phyloP scores from a whole-genome alignment of 2,888 invertebrate genomes.

The Nymphalis urticae region DNA sequence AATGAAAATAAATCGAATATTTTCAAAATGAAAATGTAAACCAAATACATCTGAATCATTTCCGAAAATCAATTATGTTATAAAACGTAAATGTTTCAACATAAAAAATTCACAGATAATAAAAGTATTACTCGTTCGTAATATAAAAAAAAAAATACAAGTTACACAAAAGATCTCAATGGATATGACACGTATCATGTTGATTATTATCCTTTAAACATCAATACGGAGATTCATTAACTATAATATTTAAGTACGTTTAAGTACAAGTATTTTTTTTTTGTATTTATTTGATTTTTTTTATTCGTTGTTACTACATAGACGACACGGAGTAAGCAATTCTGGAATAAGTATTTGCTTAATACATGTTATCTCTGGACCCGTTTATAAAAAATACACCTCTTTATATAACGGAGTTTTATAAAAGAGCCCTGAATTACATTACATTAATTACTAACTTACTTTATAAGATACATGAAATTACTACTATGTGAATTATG shows the following conservation, averaged over 20 bases:
- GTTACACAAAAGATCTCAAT: slow-evolving; percentile 48
- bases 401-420: slow-evolving; percentile 40
- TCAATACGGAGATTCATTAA: slow-evolving; percentile 65
- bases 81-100: no score
- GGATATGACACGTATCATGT: slow-evolving; percentile 61
- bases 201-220: slow-evolving; percentile 57
- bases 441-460: slow-evolving; percentile 80
- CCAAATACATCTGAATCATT: no score
- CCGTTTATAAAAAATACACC: slow-evolving; percentile 57
- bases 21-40: no score
- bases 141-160: background rate
- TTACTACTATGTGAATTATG: slow-evolving; percentile 69
- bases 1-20: no score
- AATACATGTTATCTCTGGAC: slow-evolving; percentile 52
- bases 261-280: slow-evolving; percentile 61
- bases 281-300: slow-evolving; percentile 66
- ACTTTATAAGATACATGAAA: slow-evolving; percentile 65
- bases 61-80: no score
- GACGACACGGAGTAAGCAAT: slow-evolving; percentile 58
- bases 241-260: slow-evolving; percentile 74
- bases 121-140: background rate
- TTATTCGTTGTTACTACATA: slow-evolving; percentile 77
- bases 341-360: slow-evolving; percentile 39
- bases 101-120: background rate
- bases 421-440: slow-evolving; percentile 63